A percentile compares a stretch with the other conserved stretches of the same genome.
Conservation (phyloP, 2,797 vertebrate genomes). For the Chiroxiphia lanceolata region DNA sequence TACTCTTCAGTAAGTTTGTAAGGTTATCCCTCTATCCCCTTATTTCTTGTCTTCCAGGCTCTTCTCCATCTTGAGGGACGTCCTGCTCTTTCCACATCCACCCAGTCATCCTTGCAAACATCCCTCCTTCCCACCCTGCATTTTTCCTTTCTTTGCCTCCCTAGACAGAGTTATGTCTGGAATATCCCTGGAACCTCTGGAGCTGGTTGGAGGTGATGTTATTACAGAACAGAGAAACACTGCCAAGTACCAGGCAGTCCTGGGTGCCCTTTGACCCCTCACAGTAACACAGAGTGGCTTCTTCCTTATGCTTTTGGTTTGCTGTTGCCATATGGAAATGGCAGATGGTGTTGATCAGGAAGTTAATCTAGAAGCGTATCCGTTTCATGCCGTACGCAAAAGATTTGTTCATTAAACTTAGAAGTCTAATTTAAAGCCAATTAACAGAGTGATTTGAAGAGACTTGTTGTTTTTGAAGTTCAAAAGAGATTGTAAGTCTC, state of each 20-base stretch:
- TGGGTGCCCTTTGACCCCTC: neutral
- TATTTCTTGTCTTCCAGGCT: neutral
- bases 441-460: constrained; percentile 66
- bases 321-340: constrained; percentile 47
- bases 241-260: neutral
- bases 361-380: constrained; percentile 63
- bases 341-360: constrained; percentile 69
- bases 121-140: neutral
- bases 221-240: neutral
- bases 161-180: neutral
- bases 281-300: neutral
- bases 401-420: constrained; percentile 66
- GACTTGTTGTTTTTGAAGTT: constrained; percentile 70
- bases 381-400: constrained; percentile 42
- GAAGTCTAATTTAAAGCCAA: constrained; percentile 70
- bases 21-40: neutral
- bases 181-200: neutral
- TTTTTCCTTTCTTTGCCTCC: neutral
- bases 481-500: constrained; percentile 66
- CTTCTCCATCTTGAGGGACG: neutral
- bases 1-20: neutral
- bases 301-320: constrained; percentile 20
- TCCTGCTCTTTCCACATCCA: neutral
- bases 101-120: neutral
- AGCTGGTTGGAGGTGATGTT: neutral